Percentiles rank a stretch among this genome's conserved stretches.
These are phyloP conservation scores for Phoxinus dragarum DNA, from an alignment of 2,797 vertebrate species.

Conservation along the genomic window DNA sequence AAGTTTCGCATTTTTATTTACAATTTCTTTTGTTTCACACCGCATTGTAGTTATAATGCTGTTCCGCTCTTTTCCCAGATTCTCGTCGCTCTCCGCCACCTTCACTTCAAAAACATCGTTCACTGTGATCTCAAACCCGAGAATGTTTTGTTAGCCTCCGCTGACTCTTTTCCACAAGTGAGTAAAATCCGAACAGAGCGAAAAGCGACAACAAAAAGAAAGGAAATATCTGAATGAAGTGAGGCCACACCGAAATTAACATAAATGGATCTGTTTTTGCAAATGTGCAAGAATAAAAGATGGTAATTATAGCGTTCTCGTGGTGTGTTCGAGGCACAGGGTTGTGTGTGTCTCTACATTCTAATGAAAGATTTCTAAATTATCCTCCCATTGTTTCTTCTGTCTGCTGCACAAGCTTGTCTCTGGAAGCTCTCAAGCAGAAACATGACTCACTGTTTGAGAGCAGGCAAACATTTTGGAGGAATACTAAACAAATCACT, in stretches of 20 bases:
- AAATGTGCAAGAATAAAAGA: conserved; percentile 60
- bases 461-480: conserved; percentile 57
- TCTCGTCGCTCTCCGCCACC: conserved; percentile 92
- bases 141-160: conserved; percentile 92
- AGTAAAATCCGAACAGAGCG: conserved; percentile 60
- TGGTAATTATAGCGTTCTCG: conserved; percentile 60
- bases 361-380: conserved; percentile 66
- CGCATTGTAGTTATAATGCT: conserved; percentile 4
- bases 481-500: conserved; percentile 58
- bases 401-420: conserved; percentile 48
- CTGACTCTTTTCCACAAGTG: conserved; percentile 94
- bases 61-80: conserved; percentile 77
- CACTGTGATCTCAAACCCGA: conserved; percentile 98
- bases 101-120: conserved; percentile 98
- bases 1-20: conserved; percentile 8
- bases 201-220: conserved; percentile 35
- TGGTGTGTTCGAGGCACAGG: conserved; percentile 46
- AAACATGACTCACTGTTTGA: conserved; percentile 63
- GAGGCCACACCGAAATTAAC: conserved; percentile 52
- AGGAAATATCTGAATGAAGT: conserved; percentile 42
- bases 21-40: conserved; percentile 16
- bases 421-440: conserved; percentile 56
- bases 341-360: conserved; percentile 55
- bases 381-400: conserved; percentile 62
- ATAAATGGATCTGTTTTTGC: conserved; percentile 61